Base-by-base conservation (phyloP, 2,113 vertebrate genomes). In the Antechinus flavipes region DNA sequence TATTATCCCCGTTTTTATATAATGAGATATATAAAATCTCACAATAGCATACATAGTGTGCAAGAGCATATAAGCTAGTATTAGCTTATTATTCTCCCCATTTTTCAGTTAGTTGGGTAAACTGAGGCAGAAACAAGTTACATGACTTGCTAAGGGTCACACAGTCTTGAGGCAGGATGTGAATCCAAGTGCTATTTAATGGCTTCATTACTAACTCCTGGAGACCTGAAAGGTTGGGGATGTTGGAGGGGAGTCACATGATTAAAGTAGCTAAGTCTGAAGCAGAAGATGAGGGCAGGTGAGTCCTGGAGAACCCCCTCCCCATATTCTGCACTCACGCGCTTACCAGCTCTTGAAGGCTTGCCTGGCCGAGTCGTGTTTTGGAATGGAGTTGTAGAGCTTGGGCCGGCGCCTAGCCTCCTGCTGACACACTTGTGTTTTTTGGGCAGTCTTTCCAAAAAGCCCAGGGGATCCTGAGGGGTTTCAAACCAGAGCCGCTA, bases 401-500 rank as follows among this genome's bases (percentile, higher is more conserved):
- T 84, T 84, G 68, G 68, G 68, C n/a, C 68, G 1, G 68, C 0
- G 68, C 68, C 68, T 42, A 42, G 68, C 35, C 61, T 95, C 90
- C 95, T 49, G 90, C 61, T 90, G 2, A 0, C 27, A 7, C 1
- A 16, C 0, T 7, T 92, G 4, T 2, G 1, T 84, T 84, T 84
- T 84, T 84, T 84, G n/a, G n/a, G n/a, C 68, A 84, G 68, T n/a
- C 68, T 84, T 84, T 84, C 68, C 68, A 84, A 84, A 84, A 84
- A 84, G 68, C 68, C 68, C 68, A 84, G n/a, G 68, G 9, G 3
- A 52, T 50, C 3, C 76, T 91, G 30, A 56, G 49, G 0, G 90
- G 54, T 95, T 92, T 16, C 25, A 95, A 95, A 54, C 3, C 89
- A 56, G 42, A 93, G 95, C 91, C 54, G 61, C 26, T 54, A 92